phyloP scores from a whole-genome alignment of 2,113 vertebrate species.

The Artemisiospiza belli region DNA sequence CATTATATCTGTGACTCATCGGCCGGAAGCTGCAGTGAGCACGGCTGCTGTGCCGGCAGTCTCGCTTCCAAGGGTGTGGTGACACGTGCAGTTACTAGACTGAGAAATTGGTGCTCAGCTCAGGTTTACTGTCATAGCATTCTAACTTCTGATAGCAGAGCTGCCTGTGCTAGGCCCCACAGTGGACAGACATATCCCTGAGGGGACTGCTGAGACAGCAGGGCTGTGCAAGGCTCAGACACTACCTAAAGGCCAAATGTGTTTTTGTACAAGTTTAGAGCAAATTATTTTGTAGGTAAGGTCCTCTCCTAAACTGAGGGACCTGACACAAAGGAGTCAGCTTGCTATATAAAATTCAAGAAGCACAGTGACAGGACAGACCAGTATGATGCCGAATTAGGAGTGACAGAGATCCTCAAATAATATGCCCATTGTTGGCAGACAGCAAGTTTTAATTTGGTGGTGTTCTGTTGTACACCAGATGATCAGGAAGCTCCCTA shows the following conservation, averaged over 20 bases:
- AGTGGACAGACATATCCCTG: not conserved
- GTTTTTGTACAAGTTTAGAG: not conserved
- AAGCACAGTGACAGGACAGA: not conserved
- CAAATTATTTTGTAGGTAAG: not conserved
- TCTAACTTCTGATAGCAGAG: not conserved
- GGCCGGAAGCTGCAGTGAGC: not conserved
- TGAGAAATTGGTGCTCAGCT: not conserved
- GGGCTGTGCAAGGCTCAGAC: not conserved
- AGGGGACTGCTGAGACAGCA: not conserved
- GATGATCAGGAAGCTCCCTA: not conserved
- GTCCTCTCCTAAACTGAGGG: not conserved
- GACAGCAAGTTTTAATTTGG: not conserved
- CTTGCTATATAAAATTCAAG: not conserved
- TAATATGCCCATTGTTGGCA: not conserved
- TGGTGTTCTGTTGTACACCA: not conserved
- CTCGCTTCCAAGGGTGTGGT: not conserved
- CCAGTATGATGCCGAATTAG: not conserved
- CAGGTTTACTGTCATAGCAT: not conserved
- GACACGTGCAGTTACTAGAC: not conserved
- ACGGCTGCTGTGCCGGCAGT: not conserved
- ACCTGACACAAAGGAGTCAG: not conserved
- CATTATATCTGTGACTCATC: conserved; percentile 18
- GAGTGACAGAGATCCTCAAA: not conserved
- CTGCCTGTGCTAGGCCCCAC: not conserved
- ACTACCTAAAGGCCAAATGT: not conserved